These are phyloP conservation scores for Zaprionus gabonicus DNA, from an alignment of 1,140 invertebrate genomes.

Conservation along the genomic window DNA sequence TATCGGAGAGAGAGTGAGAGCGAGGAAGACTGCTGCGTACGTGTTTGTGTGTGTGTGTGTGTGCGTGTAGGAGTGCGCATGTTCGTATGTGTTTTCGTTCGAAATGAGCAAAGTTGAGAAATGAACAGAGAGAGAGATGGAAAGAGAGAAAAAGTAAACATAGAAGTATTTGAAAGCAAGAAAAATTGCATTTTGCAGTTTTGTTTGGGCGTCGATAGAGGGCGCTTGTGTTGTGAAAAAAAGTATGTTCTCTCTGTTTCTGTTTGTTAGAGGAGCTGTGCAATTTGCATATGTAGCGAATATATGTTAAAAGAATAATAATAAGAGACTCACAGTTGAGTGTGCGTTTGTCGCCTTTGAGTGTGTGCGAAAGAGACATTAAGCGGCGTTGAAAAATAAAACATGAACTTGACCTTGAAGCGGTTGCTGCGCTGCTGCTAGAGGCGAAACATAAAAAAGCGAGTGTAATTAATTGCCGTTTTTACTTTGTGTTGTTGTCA, in stretches of 20 bases:
- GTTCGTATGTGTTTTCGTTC: conserved; percentile 30
- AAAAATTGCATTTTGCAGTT: conserved; percentile 65
- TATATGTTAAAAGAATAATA: conserved; percentile 36
- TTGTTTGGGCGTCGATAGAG: conserved; percentile 49
- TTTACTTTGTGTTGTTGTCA: conserved; percentile 25
- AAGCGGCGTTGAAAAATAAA: conserved; percentile 54
- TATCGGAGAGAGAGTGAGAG: conserved; percentile 5
- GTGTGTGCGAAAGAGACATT: conserved; percentile 45
- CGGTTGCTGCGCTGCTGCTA: conserved; percentile 30
- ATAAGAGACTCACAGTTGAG: conserved; percentile 53
- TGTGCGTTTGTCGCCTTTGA: conserved; percentile 4
- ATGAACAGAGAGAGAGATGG: conserved; percentile 43
- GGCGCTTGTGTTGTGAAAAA: conserved; percentile 45
- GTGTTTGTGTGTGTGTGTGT: conserved; percentile 2
- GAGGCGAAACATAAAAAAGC: conserved; percentile 47
- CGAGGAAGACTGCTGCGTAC: background rate
- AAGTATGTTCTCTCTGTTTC: conserved; percentile 25
- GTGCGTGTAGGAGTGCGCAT: conserved; percentile 9
- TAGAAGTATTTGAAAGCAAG: conserved; percentile 48
- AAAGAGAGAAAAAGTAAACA: conserved; percentile 28
- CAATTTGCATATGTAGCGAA: conserved; percentile 33
- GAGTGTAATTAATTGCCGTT: conserved; percentile 49
- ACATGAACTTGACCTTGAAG: conserved; percentile 74
- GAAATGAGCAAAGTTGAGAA: conserved; percentile 73
- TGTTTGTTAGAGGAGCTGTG: conserved; percentile 30